Base-by-base conservation (phyloP, 2,797 vertebrate genomes). In the Pseudomugil gertrudae region DNA sequence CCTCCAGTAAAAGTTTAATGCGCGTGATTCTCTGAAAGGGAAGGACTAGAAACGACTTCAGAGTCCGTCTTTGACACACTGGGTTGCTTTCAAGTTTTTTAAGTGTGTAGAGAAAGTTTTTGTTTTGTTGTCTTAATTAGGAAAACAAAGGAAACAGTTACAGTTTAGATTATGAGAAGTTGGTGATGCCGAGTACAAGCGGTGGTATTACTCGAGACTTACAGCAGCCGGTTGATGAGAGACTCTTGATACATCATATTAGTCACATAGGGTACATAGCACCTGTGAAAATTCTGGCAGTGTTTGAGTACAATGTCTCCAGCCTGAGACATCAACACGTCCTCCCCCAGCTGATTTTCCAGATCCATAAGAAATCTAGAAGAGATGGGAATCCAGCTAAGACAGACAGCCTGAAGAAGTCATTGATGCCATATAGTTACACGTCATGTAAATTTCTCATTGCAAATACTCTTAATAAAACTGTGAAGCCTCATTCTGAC, bases 231-330 rank as follows among this genome's bases (percentile, higher is more conserved):
- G 10, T 83, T 84, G 67, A 95, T 50, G 0, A 94, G 87, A 9
- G 88, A 80, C 79, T 95, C 94, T 74, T 95, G 95, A 84, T 94
- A 95, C 91, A 90, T 94, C 92, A 95, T 95, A 83, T 95, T 95
- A 2, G 89, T 95, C 68, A 96, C 87, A 48, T 96, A 95, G 0
- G 94, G 94, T 60, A 95, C 90, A 19, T 95, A 95, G 47, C 92
- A 91, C 0, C 74, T 29, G 11, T 54, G 83, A 58, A 95, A 94
- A 15, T 56, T 66, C 0, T 83, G 61, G 27, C 84, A 85, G 61
- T 95, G 94, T 29, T 65, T 68, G 9, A 95, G 85, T 9, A 95
- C 84, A 5, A 95, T 21, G 48, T 94, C 92, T 0, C 92, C 94
- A n/a, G 95, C 71, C 70, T 90, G 79, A 38, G 80, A 68, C 9